Conservation (phyloP, 1,140 invertebrate genomes). For the Leptoteleia sp. region DNA sequence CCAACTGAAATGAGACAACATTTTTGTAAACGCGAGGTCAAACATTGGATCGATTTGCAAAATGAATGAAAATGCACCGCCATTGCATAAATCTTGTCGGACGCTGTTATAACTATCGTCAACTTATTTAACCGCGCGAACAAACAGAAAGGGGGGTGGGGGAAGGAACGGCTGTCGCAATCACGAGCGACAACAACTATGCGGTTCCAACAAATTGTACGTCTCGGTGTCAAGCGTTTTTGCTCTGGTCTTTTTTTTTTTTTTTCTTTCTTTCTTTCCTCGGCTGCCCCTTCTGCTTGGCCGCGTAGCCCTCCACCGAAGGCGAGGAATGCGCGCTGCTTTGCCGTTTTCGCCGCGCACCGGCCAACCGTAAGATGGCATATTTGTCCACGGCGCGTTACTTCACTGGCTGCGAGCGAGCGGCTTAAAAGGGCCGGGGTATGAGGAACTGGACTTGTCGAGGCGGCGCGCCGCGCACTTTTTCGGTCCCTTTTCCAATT, state of each 20-base stretch:
- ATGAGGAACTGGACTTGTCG: slow-evolving; percentile 76
- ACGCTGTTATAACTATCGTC: slow-evolving; percentile 15
- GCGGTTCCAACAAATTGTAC: slow-evolving; percentile 58
- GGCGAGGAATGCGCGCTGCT: slow-evolving; percentile 63
- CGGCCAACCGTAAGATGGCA: slow-evolving; percentile 12
- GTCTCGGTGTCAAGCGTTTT: slow-evolving; percentile 40
- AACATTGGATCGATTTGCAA: too few species aligned
- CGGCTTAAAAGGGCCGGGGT: slow-evolving; percentile 75
- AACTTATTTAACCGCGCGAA: slow-evolving; percentile 28
- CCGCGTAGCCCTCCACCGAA: slow-evolving; percentile 6
- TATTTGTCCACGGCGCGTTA: slow-evolving; percentile 62
- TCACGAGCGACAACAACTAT: slow-evolving; percentile 14
- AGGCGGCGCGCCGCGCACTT: slow-evolving; percentile 62
- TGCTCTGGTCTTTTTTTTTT: slow-evolving; percentile 13
- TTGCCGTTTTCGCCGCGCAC: slow-evolving; percentile 69
- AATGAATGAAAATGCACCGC: not conserved
- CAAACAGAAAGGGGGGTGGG: slow-evolving; percentile 32
- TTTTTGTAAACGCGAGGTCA: too few species aligned
- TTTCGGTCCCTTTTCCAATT: slow-evolving; percentile 54
- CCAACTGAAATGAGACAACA: too few species aligned
- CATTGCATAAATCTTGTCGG: slow-evolving; percentile 1
- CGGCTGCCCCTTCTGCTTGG: too few species aligned
- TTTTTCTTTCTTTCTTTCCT: too few species aligned
- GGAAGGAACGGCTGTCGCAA: too few species aligned
- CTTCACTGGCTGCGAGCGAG: slow-evolving; percentile 70